phyloP scores from a whole-genome alignment of 2,888 invertebrate genomes.

The Erynnis tages region DNA sequence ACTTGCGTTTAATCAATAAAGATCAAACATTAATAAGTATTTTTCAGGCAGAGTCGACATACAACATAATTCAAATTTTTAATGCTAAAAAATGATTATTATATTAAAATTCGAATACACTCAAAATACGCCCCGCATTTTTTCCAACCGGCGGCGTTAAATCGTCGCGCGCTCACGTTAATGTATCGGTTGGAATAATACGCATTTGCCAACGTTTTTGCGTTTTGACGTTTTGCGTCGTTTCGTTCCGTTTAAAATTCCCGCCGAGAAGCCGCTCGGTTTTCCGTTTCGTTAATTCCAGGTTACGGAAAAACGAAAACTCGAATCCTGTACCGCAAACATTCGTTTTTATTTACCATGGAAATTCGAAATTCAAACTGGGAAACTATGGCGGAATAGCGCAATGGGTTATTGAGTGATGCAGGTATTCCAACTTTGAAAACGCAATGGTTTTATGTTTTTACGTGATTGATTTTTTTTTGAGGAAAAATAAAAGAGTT shows the following conservation, averaged over 20 bases:
- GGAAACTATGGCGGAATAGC: constrained; percentile 13
- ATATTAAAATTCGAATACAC: neutral
- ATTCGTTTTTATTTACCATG: constrained; percentile 21
- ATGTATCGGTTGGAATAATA: constrained; percentile 66
- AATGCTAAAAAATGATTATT: no score
- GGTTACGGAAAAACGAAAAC: constrained; percentile 24
- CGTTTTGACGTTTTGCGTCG: constrained; percentile 27
- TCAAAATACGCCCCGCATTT: constrained; percentile 42
- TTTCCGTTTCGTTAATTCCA: constrained; percentile 26
- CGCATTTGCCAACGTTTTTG: constrained; percentile 24
- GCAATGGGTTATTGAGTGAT: constrained; percentile 21
- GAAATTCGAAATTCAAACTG: constrained; percentile 20
- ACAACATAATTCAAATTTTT: no score
- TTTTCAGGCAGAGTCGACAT: no score
- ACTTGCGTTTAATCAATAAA: no score
- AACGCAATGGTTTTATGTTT: neutral
- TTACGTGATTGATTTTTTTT: neutral
- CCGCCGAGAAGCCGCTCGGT: constrained; percentile 13
- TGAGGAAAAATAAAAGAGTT: neutral
- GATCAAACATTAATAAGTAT: no score
- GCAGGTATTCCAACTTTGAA: constrained; percentile 12
- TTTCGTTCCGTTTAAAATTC: constrained; percentile 30
- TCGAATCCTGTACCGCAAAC: constrained; percentile 20
- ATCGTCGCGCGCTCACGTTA: constrained; percentile 53
- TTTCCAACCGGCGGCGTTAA: constrained; percentile 62